Evolutionary conservation across 2,113 vertebrate genomes (phyloP), one percentile per base, ranked within the genome.

Genomic region (Alosa alosa): DNA sequence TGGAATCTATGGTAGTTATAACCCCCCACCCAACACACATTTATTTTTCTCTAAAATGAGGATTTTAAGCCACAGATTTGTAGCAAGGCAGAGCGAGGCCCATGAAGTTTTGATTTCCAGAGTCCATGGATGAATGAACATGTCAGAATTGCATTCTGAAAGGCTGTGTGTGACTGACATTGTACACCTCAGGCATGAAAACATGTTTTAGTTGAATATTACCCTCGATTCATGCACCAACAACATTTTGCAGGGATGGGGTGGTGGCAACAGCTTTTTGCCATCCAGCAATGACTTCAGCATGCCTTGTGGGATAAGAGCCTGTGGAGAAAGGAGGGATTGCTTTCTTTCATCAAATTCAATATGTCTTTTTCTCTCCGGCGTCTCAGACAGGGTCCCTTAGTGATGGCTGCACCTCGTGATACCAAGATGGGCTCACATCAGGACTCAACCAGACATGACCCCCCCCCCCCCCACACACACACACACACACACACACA

Each of bases 121-220:
- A 88, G 75, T 72, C 84, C 88, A 89, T 90, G 84, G 31, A 90
- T 89, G 88, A 92, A 90, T 93, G 91, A 88, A 94, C 91, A 92
- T 91, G 92, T 93, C 91, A 92, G 90, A 89, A 89, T 87, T 88
- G 88, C 81, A 89, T 88, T 91, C 52, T 85, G 81, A 84, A 87
- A 86, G 87, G 15, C 50, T 86, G 90, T 87, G 64, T 82, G 78
- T 72, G 60, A 87, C 88, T 90, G 88, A 85, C 86, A 82, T 82
- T 81, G 83, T 86, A 84, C 88, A 90, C 88, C 52, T 88, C 89
- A 88, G 86, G 92, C 88, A 83, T 92, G 90, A 94, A 93, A 92
- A 87, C 81, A 84, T 84, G 89, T 89, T 85, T 83, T 84, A 88
- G 81, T 82, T 78, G 31, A 78, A 78, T 78, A 78, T 78, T 39